phyloP scores from a whole-genome alignment of 2,797 vertebrate genomes.

The Neosalanx taihuensis region DNA sequence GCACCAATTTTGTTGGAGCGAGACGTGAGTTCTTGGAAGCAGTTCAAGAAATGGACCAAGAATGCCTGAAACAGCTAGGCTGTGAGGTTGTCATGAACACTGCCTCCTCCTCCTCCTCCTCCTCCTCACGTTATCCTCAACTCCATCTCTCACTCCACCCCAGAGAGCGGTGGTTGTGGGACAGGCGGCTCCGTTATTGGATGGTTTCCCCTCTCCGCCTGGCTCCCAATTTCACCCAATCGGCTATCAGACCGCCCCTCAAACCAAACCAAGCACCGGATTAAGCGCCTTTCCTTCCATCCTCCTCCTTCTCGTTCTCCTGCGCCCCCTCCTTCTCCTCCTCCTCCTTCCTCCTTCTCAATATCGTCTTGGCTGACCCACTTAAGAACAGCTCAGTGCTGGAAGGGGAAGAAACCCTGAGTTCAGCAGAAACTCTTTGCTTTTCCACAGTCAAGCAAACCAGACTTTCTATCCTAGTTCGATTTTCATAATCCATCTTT shows the following conservation, averaged over 20 bases:
- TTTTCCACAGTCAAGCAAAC: constrained; percentile 39
- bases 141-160: not conserved
- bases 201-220: constrained; percentile 29
- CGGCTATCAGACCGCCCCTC: constrained; percentile 4
- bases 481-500: constrained; percentile 21
- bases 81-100: too few relatives aligned
- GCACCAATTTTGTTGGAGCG: too few relatives aligned
- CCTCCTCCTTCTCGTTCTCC: constrained; percentile 7
- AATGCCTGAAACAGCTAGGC: too few relatives aligned
- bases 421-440: constrained; percentile 63
- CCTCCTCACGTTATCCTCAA: not conserved
- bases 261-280: not conserved
- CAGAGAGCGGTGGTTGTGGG: constrained; percentile 17
- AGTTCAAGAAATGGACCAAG: too few relatives aligned
- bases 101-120: not conserved
- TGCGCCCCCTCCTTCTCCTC: not conserved
- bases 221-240: constrained; percentile 32
- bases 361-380: constrained; percentile 60
- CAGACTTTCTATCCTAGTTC: constrained; percentile 40
- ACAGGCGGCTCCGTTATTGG: constrained; percentile 8
- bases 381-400: constrained; percentile 44
- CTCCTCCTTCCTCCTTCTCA: constrained; percentile 24
- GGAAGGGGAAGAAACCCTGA: constrained; percentile 38
- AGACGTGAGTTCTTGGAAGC: too few relatives aligned
- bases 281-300: not conserved